These are phyloP conservation scores for Andrena flavipes DNA, from an alignment of 2,888 invertebrate species.

Conservation along the genomic window DNA sequence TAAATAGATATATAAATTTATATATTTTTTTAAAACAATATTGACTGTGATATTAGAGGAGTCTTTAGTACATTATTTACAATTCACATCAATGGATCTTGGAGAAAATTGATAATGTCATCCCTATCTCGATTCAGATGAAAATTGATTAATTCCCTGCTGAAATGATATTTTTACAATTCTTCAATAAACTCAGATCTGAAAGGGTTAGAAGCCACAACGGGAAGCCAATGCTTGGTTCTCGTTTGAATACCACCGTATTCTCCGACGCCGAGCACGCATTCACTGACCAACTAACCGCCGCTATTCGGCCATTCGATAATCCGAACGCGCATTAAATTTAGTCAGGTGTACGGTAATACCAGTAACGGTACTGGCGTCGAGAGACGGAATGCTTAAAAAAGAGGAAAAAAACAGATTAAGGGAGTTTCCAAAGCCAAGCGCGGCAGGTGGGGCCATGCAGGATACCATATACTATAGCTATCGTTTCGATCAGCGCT, in stretches of 20 bases:
- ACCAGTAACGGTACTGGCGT: constrained; percentile 69
- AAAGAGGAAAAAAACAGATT: not conserved
- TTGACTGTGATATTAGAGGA: too few species aligned
- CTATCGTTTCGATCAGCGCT: constrained; percentile 70
- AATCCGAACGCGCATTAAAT: constrained; percentile 62
- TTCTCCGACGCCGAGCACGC: not conserved
- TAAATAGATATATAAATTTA: too few species aligned
- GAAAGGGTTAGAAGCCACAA: not conserved
- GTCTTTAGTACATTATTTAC: too few species aligned
- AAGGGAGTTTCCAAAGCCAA: constrained; percentile 47
- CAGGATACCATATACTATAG: constrained; percentile 49
- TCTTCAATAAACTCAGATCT: not conserved
- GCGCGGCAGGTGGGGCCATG: constrained; percentile 22
- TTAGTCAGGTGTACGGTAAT: constrained; percentile 65
- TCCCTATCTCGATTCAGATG: too few species aligned
- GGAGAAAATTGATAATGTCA: too few species aligned
- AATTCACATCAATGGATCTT: too few species aligned
- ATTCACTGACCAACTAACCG: constrained; percentile 41
- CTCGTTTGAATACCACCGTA: not conserved
- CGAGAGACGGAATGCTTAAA: constrained; percentile 61
- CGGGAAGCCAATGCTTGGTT: too few species aligned
- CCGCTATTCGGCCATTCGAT: constrained; percentile 49
- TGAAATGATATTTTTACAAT: too few species aligned
- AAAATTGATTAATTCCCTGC: too few species aligned
- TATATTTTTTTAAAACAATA: too few species aligned